Base-by-base conservation (phyloP, 2,113 vertebrate genomes). In the Mohoua ochrocephala region DNA sequence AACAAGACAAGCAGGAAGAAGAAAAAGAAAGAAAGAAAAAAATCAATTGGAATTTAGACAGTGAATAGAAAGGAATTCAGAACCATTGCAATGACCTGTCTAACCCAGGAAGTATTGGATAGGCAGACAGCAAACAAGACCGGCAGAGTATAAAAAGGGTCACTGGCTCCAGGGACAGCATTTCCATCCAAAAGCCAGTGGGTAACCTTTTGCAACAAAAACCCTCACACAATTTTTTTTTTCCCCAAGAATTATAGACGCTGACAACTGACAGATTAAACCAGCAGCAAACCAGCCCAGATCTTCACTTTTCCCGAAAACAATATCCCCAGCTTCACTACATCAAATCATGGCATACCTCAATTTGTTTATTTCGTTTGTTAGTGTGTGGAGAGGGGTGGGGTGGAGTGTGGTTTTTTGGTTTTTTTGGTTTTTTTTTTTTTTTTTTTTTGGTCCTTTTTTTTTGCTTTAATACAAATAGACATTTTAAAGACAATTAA, bases 41-140 rank as follows among this genome's bases (percentile, higher is more conserved):
- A 14, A 24, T 7, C 8, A 89, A 61, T 39, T 81, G 52, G 68
- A 95, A 88, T 89, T 70, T 41, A 71, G 74, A 89, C 13, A 87
- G 87, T 27, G 57, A 64, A 47, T 33, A 91, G 20, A 68, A 84
- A 64, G 41, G 44, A 76, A 68, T 79, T 81, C 69, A 94, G 74
- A 95, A 49, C n/a, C 57, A 89, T 24, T 74, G 63, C 81, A 80
- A 33, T 65, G 68, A 87, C 82, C 84, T 59, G 35, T 69, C 78
- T 70, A 67, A 93, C 82, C 78, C n/a, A 63, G 78, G 84, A 91
- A 82, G 81, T 56, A 95, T 47, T 79, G 84, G 57, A 82, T 94
- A 69, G 45, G 91, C 89, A 96, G 82, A 64, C 61, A 65, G 89
- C 78, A 97, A 95, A 89, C 91, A 87, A 83, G 70, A 71, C 74